These are phyloP conservation scores for Cyphomyrus discorhynchus DNA, from an alignment of 2,113 vertebrate genomes.

Conservation along the genomic window DNA sequence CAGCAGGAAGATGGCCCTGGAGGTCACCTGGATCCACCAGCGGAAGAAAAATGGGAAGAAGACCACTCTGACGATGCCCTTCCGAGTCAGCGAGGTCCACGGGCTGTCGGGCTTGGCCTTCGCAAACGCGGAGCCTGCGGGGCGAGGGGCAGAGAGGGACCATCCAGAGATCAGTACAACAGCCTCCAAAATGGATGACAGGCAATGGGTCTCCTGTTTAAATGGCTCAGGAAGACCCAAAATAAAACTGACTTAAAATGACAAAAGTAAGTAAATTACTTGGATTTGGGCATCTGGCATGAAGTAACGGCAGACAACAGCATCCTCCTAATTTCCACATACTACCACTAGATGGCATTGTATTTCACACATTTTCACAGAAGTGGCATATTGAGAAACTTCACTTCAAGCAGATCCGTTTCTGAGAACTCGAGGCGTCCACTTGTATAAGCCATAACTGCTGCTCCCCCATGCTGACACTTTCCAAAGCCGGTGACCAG, in stretches of 20 bases:
- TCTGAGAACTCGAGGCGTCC: background rate
- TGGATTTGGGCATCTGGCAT: background rate
- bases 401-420: background rate
- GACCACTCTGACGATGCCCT: slow-evolving; percentile 92
- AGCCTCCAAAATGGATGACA: background rate
- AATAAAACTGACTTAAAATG: background rate
- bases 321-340: background rate
- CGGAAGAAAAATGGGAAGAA: slow-evolving; percentile 96
- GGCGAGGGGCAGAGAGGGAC: background rate
- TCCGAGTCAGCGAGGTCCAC: slow-evolving; percentile 94
- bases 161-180: background rate
- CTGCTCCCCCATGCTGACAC: background rate
- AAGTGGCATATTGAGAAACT: background rate
- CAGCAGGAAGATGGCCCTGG: slow-evolving; percentile 85
- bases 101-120: slow-evolving; percentile 98
- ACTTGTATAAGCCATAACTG: background rate
- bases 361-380: background rate
- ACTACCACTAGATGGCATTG: background rate
- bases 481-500: background rate
- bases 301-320: background rate
- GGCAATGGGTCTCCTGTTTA: background rate
- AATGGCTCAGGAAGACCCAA: background rate
- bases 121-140: slow-evolving; percentile 88
- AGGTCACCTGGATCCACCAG: slow-evolving; percentile 98
- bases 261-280: background rate